Evolutionary conservation across 2,797 vertebrate genomes (phyloP).

Genomic region (Leptodactylus fallax): DNA sequence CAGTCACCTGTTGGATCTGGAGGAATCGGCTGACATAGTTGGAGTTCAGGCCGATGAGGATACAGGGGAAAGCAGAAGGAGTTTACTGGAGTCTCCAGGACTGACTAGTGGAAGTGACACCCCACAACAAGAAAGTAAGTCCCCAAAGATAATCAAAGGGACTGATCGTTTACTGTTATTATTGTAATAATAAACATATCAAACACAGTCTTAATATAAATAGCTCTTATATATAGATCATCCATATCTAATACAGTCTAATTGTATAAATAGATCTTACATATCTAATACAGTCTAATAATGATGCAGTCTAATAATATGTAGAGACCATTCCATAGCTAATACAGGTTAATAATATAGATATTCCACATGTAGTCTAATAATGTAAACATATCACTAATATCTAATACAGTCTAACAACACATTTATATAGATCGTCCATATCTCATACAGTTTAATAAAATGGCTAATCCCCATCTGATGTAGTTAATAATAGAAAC

Average conservation of each 20-base stretch:
- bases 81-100: conserved; percentile 93
- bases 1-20: conserved; percentile 98
- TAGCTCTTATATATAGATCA: background rate
- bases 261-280: background rate
- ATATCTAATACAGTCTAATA: background rate
- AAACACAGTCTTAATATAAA: too few species aligned
- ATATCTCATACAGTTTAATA: background rate
- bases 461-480: too few species aligned
- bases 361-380: too few species aligned
- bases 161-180: background rate
- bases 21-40: conserved; percentile 93
- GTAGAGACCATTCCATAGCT: too few species aligned
- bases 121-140: conserved; percentile 97
- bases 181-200: background rate
- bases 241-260: background rate
- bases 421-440: background rate
- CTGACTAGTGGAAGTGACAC: conserved; percentile 97
- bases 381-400: too few species aligned
- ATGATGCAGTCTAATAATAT: too few species aligned
- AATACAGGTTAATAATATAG: too few species aligned
- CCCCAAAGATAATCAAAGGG: conserved; percentile 7
- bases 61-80: conserved; percentile 88
- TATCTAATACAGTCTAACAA: too few species aligned
- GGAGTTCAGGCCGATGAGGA: conserved; percentile 90
- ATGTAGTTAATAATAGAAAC: too few species aligned